Evolutionary conservation across 1,140 invertebrate species (phyloP), one percentile per base, ranked within the genome.

Genomic region (Frieseomelitta varia): DNA sequence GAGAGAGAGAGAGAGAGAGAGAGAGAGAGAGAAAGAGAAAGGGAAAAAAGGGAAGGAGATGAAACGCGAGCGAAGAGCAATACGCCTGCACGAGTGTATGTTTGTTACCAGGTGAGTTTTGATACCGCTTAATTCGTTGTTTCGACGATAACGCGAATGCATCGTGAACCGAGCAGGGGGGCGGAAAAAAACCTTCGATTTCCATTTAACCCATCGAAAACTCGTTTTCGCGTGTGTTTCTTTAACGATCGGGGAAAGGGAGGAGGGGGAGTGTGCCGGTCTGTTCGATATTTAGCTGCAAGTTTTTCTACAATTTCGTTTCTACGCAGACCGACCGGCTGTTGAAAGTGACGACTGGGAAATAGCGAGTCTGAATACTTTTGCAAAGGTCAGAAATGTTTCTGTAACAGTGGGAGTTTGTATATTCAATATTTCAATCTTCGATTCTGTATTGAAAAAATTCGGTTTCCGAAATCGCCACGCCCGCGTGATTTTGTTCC

Each of bases 91-190:
- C 27, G 21, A 53, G 3, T 8, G 56, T 24, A 30, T 75, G n/a
- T n/a, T 67, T 75, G 61, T 75, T 81, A 17, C 61, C 30, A 19
- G n/a, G 19, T 30, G 51, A 81, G 72, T 34, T 80, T 80, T 61
- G 55, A 34, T 74, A 65, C 27, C 69, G 51, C 21, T 81, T 81
- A 81, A 79, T 72, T 56, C 58, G 58, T 81, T 79, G 68, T 88
- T 86, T 76, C 56, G 19, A 65, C 17, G 14, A 8, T 17, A 27
- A 4, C 1, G 39, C 1, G 34, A 79, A 55, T 84, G 69, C 24
- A 30, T 75, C 61, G 53, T 24, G 27, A 61, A 72, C 12, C 19
- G 8, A 2, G 8, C 4, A 58, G 10, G 27, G 4, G 10, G 76
- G 2, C n/a, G n/a, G n/a, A 1, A 3, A 19, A n/a, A 67, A 67